Conservation (phyloP, 2,888 invertebrate species). For the Cephus sareptanus region DNA sequence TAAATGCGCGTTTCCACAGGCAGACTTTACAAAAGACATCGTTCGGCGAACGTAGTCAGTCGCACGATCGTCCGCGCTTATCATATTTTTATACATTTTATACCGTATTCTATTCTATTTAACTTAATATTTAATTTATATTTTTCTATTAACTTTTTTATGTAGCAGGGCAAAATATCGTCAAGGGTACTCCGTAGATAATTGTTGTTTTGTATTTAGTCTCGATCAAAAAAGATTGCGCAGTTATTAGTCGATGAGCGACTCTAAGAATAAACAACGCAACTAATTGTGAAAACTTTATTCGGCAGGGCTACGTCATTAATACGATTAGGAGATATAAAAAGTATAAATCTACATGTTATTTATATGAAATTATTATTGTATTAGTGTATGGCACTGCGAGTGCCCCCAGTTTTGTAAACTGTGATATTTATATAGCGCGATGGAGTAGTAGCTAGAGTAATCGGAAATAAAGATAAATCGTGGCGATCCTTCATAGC, state of each 20-base stretch:
- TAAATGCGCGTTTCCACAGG: too few relatives aligned
- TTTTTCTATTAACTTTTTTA: conserved; percentile 9
- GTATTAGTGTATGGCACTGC: conserved; percentile 26
- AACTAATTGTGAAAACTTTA: background rate
- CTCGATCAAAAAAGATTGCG: too few relatives aligned
- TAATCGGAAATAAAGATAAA: conserved; percentile 15
- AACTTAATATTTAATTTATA: conserved; percentile 33
- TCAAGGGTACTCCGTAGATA: too few relatives aligned
- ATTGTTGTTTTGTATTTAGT: too few relatives aligned
- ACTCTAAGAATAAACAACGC: background rate
- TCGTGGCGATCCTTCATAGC: background rate
- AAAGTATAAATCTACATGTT: conserved; percentile 9
- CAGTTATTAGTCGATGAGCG: too few relatives aligned
- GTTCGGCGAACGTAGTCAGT: background rate
- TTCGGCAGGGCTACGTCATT: background rate
- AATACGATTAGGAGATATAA: background rate
- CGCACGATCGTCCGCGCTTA: background rate
- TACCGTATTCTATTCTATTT: conserved; percentile 21
- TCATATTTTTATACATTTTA: conserved; percentile 18
- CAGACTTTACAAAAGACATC: too few relatives aligned
- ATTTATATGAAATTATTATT: conserved; percentile 24
- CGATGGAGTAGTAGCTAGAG: conserved; percentile 19
- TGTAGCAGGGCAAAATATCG: too few relatives aligned
- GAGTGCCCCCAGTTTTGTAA: conserved; percentile 57
- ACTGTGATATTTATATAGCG: conserved; percentile 61